phyloP scores from a whole-genome alignment of 2,113 vertebrate species.

The Cathartes aura region DNA sequence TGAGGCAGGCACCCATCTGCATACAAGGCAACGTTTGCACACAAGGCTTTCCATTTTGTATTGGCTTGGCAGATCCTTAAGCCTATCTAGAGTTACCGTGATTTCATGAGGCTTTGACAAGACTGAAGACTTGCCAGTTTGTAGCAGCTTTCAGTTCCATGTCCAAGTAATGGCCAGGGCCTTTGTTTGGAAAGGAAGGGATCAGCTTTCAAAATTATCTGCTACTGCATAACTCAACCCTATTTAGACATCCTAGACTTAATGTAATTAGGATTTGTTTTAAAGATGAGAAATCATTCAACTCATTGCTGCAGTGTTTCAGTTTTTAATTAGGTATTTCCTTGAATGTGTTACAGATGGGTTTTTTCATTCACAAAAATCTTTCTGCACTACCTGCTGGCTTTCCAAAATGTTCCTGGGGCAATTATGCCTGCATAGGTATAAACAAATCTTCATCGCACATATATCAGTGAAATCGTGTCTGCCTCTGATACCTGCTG shows the following conservation, averaged over 20 bases:
- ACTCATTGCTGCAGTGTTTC: neutral
- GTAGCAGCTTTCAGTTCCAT: neutral
- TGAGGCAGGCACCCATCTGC: neutral
- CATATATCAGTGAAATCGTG: neutral
- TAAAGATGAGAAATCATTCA: neutral
- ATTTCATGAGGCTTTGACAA: neutral
- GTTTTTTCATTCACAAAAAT: neutral
- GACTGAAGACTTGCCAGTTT: neutral
- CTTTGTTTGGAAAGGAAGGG: neutral
- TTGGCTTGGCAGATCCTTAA: neutral
- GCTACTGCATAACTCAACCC: neutral
- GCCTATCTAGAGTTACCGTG: neutral
- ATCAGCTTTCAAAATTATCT: neutral
- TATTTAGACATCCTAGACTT: neutral
- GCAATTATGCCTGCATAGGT: neutral
- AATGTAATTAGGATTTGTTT: neutral
- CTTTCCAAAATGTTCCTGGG: neutral
- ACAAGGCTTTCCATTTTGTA: neutral
- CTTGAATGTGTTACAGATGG: neutral
- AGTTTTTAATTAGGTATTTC: neutral
- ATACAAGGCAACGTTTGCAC: neutral
- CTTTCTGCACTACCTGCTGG: neutral
- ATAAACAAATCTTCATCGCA: neutral
- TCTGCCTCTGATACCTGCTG: neutral
- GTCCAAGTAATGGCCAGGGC: neutral